These are phyloP conservation scores for Perithous albicinctus DNA, from an alignment of 2,888 invertebrate species.

Conservation along the genomic window DNA sequence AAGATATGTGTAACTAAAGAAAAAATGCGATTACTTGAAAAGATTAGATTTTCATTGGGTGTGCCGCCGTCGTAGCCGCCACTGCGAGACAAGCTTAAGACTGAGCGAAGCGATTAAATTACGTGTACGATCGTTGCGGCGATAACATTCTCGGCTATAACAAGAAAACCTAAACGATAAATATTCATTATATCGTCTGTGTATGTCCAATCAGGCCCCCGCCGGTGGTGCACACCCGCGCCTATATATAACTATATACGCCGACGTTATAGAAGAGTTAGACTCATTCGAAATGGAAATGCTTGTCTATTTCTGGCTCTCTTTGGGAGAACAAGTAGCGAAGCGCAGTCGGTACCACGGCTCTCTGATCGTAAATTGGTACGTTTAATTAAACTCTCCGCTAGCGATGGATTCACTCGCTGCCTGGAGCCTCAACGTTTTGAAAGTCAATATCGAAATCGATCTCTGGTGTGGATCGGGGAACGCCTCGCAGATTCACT, in stretches of 20 bases:
- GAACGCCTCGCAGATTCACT: constrained; percentile 43
- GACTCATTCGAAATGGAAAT: constrained; percentile 52
- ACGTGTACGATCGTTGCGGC: constrained; percentile 46
- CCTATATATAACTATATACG: not conserved
- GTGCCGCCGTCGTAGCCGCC: too few species aligned
- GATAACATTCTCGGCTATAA: constrained; percentile 50
- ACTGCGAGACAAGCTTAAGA: constrained; percentile 15
- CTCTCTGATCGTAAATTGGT: constrained; percentile 65
- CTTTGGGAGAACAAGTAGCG: constrained; percentile 28
- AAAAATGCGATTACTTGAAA: not conserved
- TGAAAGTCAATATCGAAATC: constrained; percentile 67
- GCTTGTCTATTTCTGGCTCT: constrained; percentile 53
- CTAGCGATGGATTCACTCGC: constrained; percentile 48
- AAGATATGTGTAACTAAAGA: not conserved
- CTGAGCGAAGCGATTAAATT: constrained; percentile 61
- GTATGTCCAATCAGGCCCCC: constrained; percentile 63
- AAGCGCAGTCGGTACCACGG: constrained; percentile 37
- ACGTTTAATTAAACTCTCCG: constrained; percentile 68
- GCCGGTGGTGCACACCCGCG: too few species aligned
- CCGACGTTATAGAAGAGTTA: not conserved
- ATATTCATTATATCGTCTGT: constrained; percentile 63
- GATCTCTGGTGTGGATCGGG: constrained; percentile 31
- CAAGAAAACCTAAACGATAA: constrained; percentile 61
- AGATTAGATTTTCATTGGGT: not conserved
- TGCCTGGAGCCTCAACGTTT: constrained; percentile 33